Evolutionary conservation across 2,888 invertebrate genomes (phyloP).

Genomic region (Lasioglossum zephyrum): DNA sequence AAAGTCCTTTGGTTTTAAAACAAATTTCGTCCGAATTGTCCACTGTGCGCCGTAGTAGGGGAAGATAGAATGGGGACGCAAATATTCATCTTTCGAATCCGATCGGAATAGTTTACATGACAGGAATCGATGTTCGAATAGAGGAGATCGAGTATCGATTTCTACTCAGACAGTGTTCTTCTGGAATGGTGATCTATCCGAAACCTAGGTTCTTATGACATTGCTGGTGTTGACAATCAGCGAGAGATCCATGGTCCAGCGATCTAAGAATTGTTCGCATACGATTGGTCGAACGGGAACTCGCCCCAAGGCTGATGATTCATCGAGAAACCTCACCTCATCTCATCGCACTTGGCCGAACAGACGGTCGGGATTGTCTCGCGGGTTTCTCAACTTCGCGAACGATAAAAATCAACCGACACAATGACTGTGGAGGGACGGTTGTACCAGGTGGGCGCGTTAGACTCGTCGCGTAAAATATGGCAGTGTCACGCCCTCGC

Average conservation of each 20-base stretch:
- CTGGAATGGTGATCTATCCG: too few species aligned
- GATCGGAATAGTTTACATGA: too few species aligned
- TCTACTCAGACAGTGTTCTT: too few species aligned
- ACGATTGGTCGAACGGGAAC: conserved; percentile 33
- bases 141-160: too few species aligned
- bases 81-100: too few species aligned
- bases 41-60: too few species aligned
- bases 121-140: too few species aligned
- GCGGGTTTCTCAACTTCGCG: conserved; percentile 1
- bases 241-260: neutral
- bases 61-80: too few species aligned
- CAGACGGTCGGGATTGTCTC: neutral
- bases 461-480: neutral
- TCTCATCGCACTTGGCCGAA: neutral
- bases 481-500: conserved; percentile 4
- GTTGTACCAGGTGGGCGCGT: neutral
- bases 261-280: neutral
- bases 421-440: neutral
- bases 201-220: too few species aligned
- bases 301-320: conserved; percentile 53
- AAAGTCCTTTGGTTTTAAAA: too few species aligned
- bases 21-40: too few species aligned
- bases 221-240: neutral
- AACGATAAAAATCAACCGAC: neutral
- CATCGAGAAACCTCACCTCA: conserved; percentile 38